Evolutionary conservation across 2,888 invertebrate genomes (phyloP).

Genomic region (Neocrepidodera transversa): DNA sequence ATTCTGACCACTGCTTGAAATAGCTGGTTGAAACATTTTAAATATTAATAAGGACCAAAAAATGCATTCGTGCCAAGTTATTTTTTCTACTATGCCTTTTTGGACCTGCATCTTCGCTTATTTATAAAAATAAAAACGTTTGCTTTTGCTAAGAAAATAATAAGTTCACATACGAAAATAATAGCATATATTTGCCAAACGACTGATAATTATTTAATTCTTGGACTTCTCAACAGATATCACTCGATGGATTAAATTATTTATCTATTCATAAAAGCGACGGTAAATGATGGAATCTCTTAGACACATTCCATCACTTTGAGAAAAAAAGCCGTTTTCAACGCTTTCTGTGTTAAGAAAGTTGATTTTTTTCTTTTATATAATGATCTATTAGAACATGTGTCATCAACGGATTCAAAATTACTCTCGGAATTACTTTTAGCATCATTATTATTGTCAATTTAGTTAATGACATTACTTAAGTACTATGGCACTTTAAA

Average conservation of each 20-base stretch:
- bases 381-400: constrained; percentile 38
- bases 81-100: constrained; percentile 53
- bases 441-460: constrained; percentile 42
- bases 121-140: constrained; percentile 32
- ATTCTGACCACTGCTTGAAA: constrained; percentile 58
- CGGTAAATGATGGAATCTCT: constrained; percentile 38
- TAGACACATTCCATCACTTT: constrained; percentile 39
- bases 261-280: constrained; percentile 36
- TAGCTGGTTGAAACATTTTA: constrained; percentile 52
- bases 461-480: constrained; percentile 42
- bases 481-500: constrained; percentile 37
- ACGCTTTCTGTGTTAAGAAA: constrained; percentile 28
- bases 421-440: constrained; percentile 37
- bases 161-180: no score
- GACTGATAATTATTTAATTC: no score
- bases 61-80: constrained; percentile 58
- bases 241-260: background rate
- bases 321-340: constrained; percentile 40
- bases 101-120: constrained; percentile 35
- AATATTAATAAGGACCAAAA: constrained; percentile 57
- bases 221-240: background rate
- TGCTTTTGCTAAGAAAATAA: background rate
- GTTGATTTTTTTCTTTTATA: constrained; percentile 36
- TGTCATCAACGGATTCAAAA: constrained; percentile 39
- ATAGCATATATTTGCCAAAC: no score